Conservation (phyloP, 1,140 invertebrate genomes). For the Diabrotica undecimpunctata region DNA sequence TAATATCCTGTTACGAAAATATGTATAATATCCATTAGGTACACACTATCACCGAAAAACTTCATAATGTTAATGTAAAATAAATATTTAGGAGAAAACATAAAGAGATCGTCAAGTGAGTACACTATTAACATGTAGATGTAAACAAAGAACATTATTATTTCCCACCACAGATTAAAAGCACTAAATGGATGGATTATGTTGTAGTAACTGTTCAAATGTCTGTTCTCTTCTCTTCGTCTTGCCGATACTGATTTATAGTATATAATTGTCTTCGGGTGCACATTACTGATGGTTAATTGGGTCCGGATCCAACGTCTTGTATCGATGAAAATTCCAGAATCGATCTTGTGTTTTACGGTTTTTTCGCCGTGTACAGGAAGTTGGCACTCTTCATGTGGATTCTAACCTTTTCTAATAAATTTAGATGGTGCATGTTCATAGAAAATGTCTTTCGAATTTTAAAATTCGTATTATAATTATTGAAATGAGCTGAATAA, state of each 20-base stretch:
- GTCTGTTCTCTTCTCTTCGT: constrained; percentile 26
- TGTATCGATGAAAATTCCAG: constrained; percentile 26
- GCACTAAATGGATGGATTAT: constrained; percentile 31
- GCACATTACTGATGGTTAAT: constrained; percentile 25
- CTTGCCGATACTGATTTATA: constrained; percentile 28
- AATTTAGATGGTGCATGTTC: too few species aligned
- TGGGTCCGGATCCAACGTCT: constrained; percentile 19
- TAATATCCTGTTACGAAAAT: constrained; percentile 25
- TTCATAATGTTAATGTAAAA: neutral
- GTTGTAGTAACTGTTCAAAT: constrained; percentile 11
- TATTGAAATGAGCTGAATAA: too few species aligned
- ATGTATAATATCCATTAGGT: constrained; percentile 18
- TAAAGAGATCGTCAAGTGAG: neutral
- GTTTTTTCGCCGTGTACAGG: neutral
- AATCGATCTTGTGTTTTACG: constrained; percentile 24
- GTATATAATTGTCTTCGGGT: constrained; percentile 24
- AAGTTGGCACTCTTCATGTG: too few species aligned
- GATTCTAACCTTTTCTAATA: too few species aligned
- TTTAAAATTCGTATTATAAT: too few species aligned
- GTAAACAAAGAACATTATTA: constrained; percentile 13
- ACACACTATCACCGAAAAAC: constrained; percentile 16
- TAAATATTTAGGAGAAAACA: neutral
- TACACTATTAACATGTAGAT: constrained; percentile 5
- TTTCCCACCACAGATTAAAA: constrained; percentile 24
- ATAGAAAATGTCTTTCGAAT: too few species aligned